Base-by-base conservation (phyloP, 2,113 vertebrate species). In the Macroglossus sobrinus region DNA sequence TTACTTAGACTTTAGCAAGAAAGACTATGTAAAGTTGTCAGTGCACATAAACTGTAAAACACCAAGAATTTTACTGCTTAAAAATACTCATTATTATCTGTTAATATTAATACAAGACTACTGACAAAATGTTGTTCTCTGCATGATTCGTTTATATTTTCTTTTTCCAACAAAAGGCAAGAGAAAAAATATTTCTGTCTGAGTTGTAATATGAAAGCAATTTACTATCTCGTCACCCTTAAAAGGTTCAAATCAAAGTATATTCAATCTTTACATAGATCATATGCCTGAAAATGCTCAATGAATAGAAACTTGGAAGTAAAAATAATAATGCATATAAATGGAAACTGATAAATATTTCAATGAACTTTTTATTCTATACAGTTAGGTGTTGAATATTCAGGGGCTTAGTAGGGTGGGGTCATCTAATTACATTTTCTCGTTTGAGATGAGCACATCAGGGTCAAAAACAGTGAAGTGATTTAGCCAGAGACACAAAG, bases 141-240 rank as follows among this genome's bases (percentile, higher is more conserved):
- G 26, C 16, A 33, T 47, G 33, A 75, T 89, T 90, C 89, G 74
- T 88, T 68, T 59, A 68, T 90, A 33, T 66, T 84, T 84, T 89
- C 19, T 45, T 63, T 93, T n/a, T 90, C 94, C 47, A 94, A 40
- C 59, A 94, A 96, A 84, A 94, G 35, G 38, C 75, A 89, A 92
- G 68, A 53, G 59, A 71, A 85, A 93, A 96, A 95, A 87, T 35
- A 86, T 38, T 55, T 93, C 61, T 66, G 55, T 78, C 74, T 93
- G 82, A 91, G 68, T 89, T 93, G 33, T 26, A 89, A 76, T 22
- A 68, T 79, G 30, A 55, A 94, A 91, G 80, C 61, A 66, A 94
- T 91, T 97, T 87, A 93, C 76, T 24, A 97, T 53, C 28, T 97
- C 75, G 93, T 97, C 87, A 88, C 59, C 68, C 84, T 96, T 92